These are phyloP conservation scores for Pediacus dermestoides DNA, from an alignment of 2,888 invertebrate species.

Conservation along the genomic window DNA sequence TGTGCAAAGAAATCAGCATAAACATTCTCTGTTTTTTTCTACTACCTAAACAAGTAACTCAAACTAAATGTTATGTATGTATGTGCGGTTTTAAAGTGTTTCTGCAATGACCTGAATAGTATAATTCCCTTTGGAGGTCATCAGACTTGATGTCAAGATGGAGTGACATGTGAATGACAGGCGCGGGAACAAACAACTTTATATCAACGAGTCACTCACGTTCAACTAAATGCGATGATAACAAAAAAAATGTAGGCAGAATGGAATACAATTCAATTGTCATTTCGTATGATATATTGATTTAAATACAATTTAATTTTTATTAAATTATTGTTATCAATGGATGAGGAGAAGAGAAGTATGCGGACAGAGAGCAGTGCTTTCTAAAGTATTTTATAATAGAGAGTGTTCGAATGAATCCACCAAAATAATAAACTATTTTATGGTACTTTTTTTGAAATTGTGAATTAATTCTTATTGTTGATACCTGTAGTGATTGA, in stretches of 20 bases:
- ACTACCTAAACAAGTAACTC: no score
- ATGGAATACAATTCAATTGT: slow-evolving; percentile 26
- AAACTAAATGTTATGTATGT: slow-evolving; percentile 1
- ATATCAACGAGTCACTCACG: slow-evolving; percentile 13
- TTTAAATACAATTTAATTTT: slow-evolving; percentile 13
- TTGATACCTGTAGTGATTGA: no score
- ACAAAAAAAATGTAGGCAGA: slow-evolving; percentile 10
- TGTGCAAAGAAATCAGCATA: no score
- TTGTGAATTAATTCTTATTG: no score
- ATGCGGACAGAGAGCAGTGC: no score
- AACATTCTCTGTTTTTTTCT: no score
- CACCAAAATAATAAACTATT: no score
- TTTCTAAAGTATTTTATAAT: no score
- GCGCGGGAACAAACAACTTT: slow-evolving; percentile 35
- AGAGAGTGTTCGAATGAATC: no score
- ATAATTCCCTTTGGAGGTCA: slow-evolving; percentile 35
- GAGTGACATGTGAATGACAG: slow-evolving; percentile 44
- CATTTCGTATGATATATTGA: slow-evolving; percentile 23
- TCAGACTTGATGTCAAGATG: slow-evolving; percentile 37
- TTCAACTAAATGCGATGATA: slow-evolving; percentile 12
- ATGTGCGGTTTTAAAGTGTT: slow-evolving; percentile 6
- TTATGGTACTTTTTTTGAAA: no score
- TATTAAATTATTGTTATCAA: no score
- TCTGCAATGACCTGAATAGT: slow-evolving; percentile 31
- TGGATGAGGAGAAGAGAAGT: no score